These are phyloP conservation scores for Lucifuga dentata DNA, from an alignment of 2,113 vertebrate species.

Conservation along the genomic window DNA sequence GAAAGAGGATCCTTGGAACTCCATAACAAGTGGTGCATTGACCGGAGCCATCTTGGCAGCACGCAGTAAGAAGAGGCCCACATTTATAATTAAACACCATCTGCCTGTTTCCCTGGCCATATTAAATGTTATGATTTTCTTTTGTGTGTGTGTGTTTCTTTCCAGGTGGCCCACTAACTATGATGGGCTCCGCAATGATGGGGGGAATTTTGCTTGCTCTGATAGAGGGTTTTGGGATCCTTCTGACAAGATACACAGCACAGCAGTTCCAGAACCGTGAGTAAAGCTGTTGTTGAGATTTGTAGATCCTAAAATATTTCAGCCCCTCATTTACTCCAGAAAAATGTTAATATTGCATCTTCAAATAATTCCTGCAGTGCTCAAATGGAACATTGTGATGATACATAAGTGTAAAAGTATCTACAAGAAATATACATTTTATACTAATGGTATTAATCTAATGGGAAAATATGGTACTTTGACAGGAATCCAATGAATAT, in stretches of 20 bases:
- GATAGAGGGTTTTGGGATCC: conserved; percentile 90
- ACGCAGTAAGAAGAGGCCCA: conserved; percentile 83
- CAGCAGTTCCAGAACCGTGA: conserved; percentile 92
- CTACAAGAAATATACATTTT: too few species aligned
- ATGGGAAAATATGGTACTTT: too few species aligned
- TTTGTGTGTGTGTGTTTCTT: conserved; percentile 7
- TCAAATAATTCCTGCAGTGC: too few species aligned
- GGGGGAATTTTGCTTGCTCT: conserved; percentile 89
- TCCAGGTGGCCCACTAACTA: conserved; percentile 90
- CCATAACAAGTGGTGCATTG: conserved; percentile 90
- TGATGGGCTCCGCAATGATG: conserved; percentile 94
- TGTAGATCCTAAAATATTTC: background rate
- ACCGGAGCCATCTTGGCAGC: conserved; percentile 90
- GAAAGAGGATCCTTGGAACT: conserved; percentile 94
- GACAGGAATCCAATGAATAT: background rate
- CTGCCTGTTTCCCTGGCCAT: background rate
- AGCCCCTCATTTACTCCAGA: too few species aligned
- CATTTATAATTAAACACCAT: background rate
- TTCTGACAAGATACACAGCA: conserved; percentile 90
- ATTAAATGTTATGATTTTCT: background rate
- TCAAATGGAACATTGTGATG: too few species aligned
- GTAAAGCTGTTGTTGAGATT: conserved; percentile 46
- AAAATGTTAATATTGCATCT: too few species aligned
- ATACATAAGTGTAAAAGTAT: too few species aligned
- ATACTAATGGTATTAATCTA: too few species aligned